These are phyloP conservation scores for Eristalinus aeneus DNA, from an alignment of 2,888 invertebrate species.

Conservation along the genomic window DNA sequence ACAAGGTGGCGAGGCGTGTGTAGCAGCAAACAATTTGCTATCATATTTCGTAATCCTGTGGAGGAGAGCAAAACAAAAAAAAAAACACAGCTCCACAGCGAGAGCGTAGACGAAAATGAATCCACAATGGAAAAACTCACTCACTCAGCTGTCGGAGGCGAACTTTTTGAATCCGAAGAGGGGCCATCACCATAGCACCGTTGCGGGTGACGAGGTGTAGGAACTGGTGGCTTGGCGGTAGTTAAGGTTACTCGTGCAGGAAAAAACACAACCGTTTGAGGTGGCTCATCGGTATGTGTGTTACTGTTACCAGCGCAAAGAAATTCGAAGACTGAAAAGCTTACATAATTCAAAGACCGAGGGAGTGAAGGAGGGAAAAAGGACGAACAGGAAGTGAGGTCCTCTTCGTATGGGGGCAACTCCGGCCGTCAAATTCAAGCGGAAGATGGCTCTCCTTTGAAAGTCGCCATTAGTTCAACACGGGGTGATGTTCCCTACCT, in stretches of 20 bases:
- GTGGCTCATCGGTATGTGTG: conserved; percentile 21
- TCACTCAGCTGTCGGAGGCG: conserved; percentile 20
- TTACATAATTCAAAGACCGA: conserved; percentile 55
- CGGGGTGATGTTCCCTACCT: background rate
- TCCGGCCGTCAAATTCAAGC: background rate
- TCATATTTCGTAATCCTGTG: background rate
- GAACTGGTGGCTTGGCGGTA: background rate
- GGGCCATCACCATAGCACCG: background rate
- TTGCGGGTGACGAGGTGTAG: background rate
- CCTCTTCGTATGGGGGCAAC: background rate
- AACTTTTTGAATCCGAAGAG: conserved; percentile 5
- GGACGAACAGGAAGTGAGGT: background rate
- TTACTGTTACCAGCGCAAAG: conserved; percentile 9
- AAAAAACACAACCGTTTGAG: conserved; percentile 1
- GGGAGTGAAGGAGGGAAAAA: conserved; percentile 9
- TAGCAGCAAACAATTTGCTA: conserved; percentile 24
- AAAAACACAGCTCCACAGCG: background rate
- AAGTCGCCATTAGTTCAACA: background rate
- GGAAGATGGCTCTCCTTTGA: background rate
- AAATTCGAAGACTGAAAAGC: conserved; percentile 32
- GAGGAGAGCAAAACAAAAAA: background rate
- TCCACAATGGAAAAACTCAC: background rate
- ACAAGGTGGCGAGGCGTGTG: background rate
- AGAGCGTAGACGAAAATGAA: background rate
- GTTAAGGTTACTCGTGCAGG: conserved; percentile 22